Evolutionary conservation across 2,888 invertebrate species (phyloP).

Genomic region (Diaphora mendica): DNA sequence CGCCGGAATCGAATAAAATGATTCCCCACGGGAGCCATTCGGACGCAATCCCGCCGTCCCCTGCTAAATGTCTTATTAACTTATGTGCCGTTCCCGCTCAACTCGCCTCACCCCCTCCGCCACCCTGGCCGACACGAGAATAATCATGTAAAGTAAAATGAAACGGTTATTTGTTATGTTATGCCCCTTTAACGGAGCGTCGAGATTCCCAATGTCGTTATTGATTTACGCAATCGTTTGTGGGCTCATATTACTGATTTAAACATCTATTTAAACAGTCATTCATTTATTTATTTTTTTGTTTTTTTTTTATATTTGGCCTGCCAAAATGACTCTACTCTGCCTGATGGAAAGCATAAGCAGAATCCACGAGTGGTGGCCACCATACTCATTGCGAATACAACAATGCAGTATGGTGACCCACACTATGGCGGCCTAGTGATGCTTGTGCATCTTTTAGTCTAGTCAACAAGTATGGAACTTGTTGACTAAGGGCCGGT

Average conservation of each 20-base stretch:
- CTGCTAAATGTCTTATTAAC: conserved; percentile 87
- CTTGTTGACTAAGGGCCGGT: too few species aligned
- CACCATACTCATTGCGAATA: too few species aligned
- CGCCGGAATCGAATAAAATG: conserved; percentile 90
- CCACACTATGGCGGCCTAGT: too few species aligned
- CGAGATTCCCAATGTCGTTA: conserved; percentile 72
- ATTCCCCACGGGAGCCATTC: conserved; percentile 91
- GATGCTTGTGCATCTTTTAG: too few species aligned
- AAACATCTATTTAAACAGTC: conserved; percentile 41
- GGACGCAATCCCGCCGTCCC: conserved; percentile 88
- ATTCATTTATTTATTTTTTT: too few species aligned
- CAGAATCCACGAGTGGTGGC: too few species aligned
- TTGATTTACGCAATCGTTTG: conserved; percentile 75
- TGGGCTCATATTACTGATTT: conserved; percentile 60
- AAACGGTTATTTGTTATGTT: conserved; percentile 86
- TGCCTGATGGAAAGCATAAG: too few species aligned
- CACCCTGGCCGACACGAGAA: conserved; percentile 77
- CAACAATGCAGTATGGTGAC: too few species aligned
- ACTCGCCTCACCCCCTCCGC: conserved; percentile 59
- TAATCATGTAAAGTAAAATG: conserved; percentile 87
- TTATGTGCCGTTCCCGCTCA: conserved; percentile 77
- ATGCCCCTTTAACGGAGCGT: conserved; percentile 79
- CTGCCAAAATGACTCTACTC: too few species aligned
- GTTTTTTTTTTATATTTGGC: too few species aligned
- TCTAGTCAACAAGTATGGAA: too few species aligned